These are phyloP conservation scores for Urosaurus nigricauda DNA, from an alignment of 2,797 vertebrate genomes.

Conservation along the genomic window DNA sequence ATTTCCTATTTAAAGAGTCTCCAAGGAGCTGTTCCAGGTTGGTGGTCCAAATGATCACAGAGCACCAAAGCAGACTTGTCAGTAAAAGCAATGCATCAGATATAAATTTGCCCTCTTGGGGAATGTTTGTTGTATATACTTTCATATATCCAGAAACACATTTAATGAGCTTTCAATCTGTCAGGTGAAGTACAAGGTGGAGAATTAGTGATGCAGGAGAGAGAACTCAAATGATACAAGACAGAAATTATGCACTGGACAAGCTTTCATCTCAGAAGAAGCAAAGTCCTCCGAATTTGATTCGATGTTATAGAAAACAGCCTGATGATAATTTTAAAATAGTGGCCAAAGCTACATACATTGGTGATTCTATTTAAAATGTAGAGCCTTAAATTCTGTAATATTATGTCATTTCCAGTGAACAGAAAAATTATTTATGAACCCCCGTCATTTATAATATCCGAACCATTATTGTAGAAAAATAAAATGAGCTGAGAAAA, in stretches of 20 bases:
- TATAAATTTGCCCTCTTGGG: slow-evolving; percentile 67
- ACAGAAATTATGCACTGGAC: not conserved
- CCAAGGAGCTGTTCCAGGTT: slow-evolving; percentile 52
- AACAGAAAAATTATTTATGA: not conserved
- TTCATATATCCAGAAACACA: slow-evolving; percentile 66
- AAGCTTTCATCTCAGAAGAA: slow-evolving; percentile 16
- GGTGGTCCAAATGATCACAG: slow-evolving; percentile 63
- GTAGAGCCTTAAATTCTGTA: not conserved
- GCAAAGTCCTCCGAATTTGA: slow-evolving; percentile 24
- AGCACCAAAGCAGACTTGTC: slow-evolving; percentile 43
- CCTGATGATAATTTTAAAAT: not conserved
- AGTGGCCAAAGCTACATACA: not conserved
- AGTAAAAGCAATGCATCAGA: slow-evolving; percentile 65
- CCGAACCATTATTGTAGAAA: not conserved
- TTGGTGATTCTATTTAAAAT: not conserved
- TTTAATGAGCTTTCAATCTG: slow-evolving; percentile 66
- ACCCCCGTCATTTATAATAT: not conserved
- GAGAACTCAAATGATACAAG: not conserved
- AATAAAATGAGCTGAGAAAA: not conserved
- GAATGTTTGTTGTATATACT: slow-evolving; percentile 67
- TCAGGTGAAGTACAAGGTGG: slow-evolving; percentile 41
- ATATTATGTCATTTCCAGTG: not conserved
- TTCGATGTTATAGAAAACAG: slow-evolving; percentile 34
- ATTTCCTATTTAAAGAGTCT: slow-evolving; percentile 56
- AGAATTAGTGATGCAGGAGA: not conserved